Conservation (phyloP, 2,888 invertebrate species). For the Liopterus haemorrhoidalis region DNA sequence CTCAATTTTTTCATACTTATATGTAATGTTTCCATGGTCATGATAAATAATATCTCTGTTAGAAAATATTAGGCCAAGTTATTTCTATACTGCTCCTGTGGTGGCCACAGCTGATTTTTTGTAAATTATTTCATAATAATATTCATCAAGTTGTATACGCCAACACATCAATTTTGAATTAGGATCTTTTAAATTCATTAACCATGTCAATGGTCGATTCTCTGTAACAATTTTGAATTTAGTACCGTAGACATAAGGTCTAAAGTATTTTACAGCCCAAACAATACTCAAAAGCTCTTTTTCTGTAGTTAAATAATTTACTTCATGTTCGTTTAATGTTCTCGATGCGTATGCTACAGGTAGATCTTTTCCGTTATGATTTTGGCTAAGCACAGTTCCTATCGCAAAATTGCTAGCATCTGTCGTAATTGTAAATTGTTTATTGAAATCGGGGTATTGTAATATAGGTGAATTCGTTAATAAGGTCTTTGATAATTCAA, state of each 20-base stretch:
- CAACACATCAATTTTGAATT: slow-evolving; percentile 28
- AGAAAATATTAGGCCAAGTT: no score
- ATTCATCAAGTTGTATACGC: no score
- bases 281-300: slow-evolving; percentile 33
- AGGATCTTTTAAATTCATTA: slow-evolving; percentile 32
- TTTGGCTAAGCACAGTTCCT: slow-evolving; percentile 33
- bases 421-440: slow-evolving; percentile 31
- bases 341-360: slow-evolving; percentile 33
- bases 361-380: slow-evolving; percentile 32
- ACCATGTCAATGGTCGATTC: slow-evolving; percentile 32
- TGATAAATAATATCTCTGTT: no score
- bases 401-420: slow-evolving; percentile 32
- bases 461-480: no score
- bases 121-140: no score
- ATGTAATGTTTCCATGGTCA: no score
- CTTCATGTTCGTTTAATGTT: slow-evolving; percentile 29
- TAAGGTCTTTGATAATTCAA: no score
- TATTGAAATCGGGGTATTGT: slow-evolving; percentile 28
- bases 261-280: slow-evolving; percentile 33
- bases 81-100: no score
- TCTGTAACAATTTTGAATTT: slow-evolving; percentile 34
- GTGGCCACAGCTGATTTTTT: no score
- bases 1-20: no score
- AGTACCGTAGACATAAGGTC: slow-evolving; percentile 34
- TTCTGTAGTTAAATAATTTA: slow-evolving; percentile 29